A percentile compares a stretch with the other conserved stretches of the same genome.
Conservation (phyloP, 1,140 invertebrate genomes). For the Aphelinus certus region DNA sequence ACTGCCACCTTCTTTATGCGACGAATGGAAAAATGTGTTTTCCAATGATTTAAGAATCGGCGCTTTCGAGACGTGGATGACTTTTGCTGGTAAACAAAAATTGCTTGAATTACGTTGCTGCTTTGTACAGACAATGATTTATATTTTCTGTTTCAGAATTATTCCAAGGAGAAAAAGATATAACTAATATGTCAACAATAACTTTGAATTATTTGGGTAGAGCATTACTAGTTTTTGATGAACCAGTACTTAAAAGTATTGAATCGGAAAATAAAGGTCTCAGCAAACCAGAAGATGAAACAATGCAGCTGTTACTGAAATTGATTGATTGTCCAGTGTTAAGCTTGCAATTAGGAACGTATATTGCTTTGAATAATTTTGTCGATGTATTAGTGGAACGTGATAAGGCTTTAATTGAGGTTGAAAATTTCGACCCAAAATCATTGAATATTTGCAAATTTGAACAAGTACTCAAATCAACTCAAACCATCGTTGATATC, state of each 20-base stretch:
- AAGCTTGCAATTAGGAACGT: constrained; percentile 64
- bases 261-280: constrained; percentile 22
- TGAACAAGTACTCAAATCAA: constrained; percentile 63
- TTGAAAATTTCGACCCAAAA: constrained; percentile 61
- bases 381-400: constrained; percentile 59
- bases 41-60: constrained; percentile 64
- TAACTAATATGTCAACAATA: constrained; percentile 45
- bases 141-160: constrained; percentile 43
- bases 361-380: constrained; percentile 60
- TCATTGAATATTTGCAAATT: constrained; percentile 62
- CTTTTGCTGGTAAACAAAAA: constrained; percentile 52
- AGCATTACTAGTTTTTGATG: constrained; percentile 54
- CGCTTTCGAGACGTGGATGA: constrained; percentile 66
- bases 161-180: constrained; percentile 40
- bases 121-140: constrained; percentile 15
- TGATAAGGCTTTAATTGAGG: constrained; percentile 56
- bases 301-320: constrained; percentile 56
- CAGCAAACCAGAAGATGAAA: constrained; percentile 41
- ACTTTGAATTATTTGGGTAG: constrained; percentile 53
- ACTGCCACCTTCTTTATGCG: constrained; percentile 61
- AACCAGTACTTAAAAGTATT: constrained; percentile 48
- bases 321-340: constrained; percentile 55
- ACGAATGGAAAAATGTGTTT: constrained; percentile 72
- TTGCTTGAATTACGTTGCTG: background rate
- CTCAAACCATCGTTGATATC: constrained; percentile 65